Evolutionary conservation across 2,888 invertebrate species (phyloP).

Genomic region (Orthosia gracilis): DNA sequence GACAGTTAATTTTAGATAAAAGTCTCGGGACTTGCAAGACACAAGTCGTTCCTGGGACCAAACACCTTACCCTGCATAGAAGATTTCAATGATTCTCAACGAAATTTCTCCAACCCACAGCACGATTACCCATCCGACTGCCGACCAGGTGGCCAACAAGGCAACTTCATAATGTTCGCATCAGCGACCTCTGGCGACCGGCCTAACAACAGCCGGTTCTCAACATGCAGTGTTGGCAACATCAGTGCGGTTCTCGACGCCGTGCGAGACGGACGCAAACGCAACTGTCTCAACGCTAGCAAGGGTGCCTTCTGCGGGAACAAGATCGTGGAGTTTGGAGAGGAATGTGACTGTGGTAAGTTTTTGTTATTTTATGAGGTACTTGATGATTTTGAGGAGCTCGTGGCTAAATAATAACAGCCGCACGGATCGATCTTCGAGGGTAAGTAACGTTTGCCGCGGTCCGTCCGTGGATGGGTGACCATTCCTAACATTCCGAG

Average conservation of each 20-base stretch:
- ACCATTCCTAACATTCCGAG: too few relatives aligned
- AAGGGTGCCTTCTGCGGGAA: slow-evolving; percentile 99
- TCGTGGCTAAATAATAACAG: too few relatives aligned
- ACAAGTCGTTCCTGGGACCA: too few relatives aligned
- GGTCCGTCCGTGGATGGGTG: too few relatives aligned
- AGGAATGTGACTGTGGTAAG: slow-evolving; percentile 98
- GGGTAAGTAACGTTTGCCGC: too few relatives aligned
- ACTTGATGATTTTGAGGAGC: too few relatives aligned
- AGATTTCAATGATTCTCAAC: neutral
- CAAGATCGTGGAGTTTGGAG: slow-evolving; percentile 99
- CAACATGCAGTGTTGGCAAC: slow-evolving; percentile 98
- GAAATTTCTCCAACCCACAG: slow-evolving; percentile 83
- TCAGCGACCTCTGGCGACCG: slow-evolving; percentile 99
- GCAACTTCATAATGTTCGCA: slow-evolving; percentile 99
- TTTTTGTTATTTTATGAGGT: neutral
- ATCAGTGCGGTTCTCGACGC: slow-evolving; percentile 98
- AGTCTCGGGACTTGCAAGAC: too few relatives aligned
- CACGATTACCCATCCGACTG: slow-evolving; percentile 98
- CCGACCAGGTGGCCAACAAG: slow-evolving; percentile 97
- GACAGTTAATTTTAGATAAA: too few relatives aligned
- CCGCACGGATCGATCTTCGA: too few relatives aligned
- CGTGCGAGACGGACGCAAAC: slow-evolving; percentile 96
- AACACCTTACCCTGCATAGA: too few relatives aligned
- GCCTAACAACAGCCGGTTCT: slow-evolving; percentile 99
- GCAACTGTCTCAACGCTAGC: slow-evolving; percentile 97